Conservation (phyloP, 2,888 invertebrate genomes). For the Synanthedon myopaeformis region DNA sequence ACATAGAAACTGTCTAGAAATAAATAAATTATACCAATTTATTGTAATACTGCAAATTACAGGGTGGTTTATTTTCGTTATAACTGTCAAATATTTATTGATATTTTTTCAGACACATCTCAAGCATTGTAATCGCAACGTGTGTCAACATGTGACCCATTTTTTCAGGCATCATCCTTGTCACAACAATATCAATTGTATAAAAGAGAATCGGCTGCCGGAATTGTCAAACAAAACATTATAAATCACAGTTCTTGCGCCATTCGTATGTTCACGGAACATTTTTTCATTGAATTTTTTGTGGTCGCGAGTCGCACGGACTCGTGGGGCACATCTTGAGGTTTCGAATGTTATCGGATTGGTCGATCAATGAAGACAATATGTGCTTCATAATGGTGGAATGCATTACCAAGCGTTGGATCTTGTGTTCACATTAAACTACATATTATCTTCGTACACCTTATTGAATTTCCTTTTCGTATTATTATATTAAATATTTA, state of each 20-base stretch:
- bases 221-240: conserved; percentile 40
- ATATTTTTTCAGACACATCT: too few species aligned
- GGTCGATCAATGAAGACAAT: conserved; percentile 2
- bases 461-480: too few species aligned
- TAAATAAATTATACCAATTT: too few species aligned
- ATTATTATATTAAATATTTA: too few species aligned
- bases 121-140: too few species aligned
- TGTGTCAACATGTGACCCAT: not conserved
- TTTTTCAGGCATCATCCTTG: conserved; percentile 18
- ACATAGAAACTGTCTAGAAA: too few species aligned
- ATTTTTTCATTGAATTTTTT: conserved; percentile 5
- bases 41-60: too few species aligned
- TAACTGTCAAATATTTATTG: not conserved
- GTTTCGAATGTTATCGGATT: conserved; percentile 15
- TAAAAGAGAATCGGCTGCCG: conserved; percentile 44
- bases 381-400: not conserved
- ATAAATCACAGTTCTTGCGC: conserved; percentile 32
- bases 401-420: not conserved
- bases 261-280: conserved; percentile 6
- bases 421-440: too few species aligned
- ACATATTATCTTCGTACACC: too few species aligned
- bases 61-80: too few species aligned
- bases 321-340: conserved; percentile 3
- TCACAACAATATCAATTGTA: conserved; percentile 41
- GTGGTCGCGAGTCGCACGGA: conserved; percentile 7